A percentile compares a stretch with the other conserved stretches of the same genome.
Conservation (phyloP, 2,797 vertebrate species). For the Crypturellus tataupa region DNA sequence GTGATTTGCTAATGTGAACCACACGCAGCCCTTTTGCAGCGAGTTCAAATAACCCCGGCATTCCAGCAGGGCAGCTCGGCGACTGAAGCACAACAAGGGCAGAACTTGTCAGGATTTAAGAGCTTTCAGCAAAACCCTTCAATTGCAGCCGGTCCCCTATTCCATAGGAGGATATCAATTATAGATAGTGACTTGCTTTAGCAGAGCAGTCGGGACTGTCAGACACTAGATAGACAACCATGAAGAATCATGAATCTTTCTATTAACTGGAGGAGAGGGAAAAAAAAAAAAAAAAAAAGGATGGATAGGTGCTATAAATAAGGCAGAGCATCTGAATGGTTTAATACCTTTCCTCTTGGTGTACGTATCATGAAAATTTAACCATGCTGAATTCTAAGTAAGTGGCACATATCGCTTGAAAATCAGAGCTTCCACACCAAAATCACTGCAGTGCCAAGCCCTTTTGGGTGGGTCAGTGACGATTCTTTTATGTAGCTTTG, state of each 20-base stretch:
- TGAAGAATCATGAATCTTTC: constrained; percentile 97
- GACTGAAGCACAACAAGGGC: constrained; percentile 87
- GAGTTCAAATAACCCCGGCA: constrained; percentile 81
- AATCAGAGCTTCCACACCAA: neutral
- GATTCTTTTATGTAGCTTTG: constrained; percentile 3
- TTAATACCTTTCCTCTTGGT: constrained; percentile 80
- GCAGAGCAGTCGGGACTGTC: constrained; percentile 92
- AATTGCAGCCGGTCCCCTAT: constrained; percentile 94
- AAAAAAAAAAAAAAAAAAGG: constrained; percentile 6
- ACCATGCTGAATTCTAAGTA: constrained; percentile 43
- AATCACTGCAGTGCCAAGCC: neutral
- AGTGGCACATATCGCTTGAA: neutral
- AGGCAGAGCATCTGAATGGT: constrained; percentile 74
- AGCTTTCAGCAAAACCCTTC: constrained; percentile 96
- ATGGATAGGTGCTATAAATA: constrained; percentile 85
- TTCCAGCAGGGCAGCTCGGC: constrained; percentile 80
- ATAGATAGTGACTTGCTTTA: constrained; percentile 99
- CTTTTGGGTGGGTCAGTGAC: constrained; percentile 42
- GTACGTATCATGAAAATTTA: constrained; percentile 75
- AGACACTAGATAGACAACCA: constrained; percentile 95
- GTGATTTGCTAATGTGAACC: constrained; percentile 78
- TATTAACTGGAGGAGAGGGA: constrained; percentile 90
- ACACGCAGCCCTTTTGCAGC: constrained; percentile 71
- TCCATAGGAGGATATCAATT: constrained; percentile 99
- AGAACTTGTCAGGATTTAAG: constrained; percentile 98